Evolutionary conservation across 1,140 invertebrate genomes (phyloP).

Genomic region (Drosophila watanabei): DNA sequence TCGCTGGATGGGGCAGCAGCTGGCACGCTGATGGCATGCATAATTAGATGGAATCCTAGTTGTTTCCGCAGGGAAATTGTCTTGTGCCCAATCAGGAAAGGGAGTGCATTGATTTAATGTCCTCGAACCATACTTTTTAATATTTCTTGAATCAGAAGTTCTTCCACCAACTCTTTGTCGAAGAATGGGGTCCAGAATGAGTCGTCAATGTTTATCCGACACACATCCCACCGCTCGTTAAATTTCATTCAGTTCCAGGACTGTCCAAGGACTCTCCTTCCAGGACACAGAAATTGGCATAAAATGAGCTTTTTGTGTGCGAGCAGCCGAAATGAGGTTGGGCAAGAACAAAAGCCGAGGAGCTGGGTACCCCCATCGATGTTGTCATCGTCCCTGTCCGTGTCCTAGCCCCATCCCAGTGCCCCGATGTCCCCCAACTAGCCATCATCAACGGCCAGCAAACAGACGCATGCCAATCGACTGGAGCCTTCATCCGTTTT

Average conservation of each 20-base stretch:
- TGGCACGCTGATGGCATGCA: conserved; percentile 71
- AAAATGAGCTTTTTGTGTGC: conserved; percentile 71
- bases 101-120: conserved; percentile 64
- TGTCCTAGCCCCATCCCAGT: conserved; percentile 4
- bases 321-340: conserved; percentile 10
- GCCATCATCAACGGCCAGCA: conserved; percentile 53
- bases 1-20: neutral
- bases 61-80: conserved; percentile 52
- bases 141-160: neutral
- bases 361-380: conserved; percentile 22
- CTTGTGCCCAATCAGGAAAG: conserved; percentile 48
- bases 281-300: conserved; percentile 67
- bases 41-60: conserved; percentile 65
- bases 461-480: conserved; percentile 72
- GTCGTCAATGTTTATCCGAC: conserved; percentile 63
- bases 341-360: conserved; percentile 9
- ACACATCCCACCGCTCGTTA: conserved; percentile 37
- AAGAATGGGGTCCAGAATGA: conserved; percentile 38
- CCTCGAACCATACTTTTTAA: conserved; percentile 1
- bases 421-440: conserved; percentile 8
- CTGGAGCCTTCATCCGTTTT: conserved; percentile 54
- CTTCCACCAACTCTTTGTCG: conserved; percentile 3
- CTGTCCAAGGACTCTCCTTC: neutral
- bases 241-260: conserved; percentile 61
- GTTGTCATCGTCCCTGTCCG: conserved; percentile 20